These are phyloP conservation scores for Turdus rufiventris DNA, from an alignment of 2,113 vertebrate genomes.

Conservation along the genomic window DNA sequence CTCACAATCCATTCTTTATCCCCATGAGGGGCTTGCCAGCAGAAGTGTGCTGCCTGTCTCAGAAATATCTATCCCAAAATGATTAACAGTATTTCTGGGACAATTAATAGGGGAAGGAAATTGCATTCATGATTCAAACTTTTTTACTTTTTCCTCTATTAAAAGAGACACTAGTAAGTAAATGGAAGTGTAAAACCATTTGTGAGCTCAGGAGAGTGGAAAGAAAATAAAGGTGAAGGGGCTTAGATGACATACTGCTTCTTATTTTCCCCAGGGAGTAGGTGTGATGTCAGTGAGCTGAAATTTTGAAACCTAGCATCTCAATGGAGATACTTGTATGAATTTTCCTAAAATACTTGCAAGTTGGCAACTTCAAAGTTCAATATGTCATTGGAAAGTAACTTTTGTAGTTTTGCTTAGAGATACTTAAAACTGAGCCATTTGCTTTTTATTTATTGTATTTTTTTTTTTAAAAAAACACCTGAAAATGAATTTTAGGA, in stretches of 20 bases:
- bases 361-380: not conserved
- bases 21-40: not conserved
- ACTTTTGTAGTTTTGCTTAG: not conserved
- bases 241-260: not conserved
- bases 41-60: not conserved
- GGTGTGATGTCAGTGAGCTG: not conserved
- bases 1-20: not conserved
- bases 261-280: not conserved
- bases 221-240: not conserved
- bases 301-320: not conserved
- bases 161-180: not conserved
- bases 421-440: not conserved
- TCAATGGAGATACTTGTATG: not conserved
- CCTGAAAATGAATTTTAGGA: not conserved
- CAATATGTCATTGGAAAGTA: not conserved
- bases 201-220: not conserved
- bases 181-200: not conserved
- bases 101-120: not conserved
- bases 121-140: not conserved
- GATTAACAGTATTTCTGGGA: not conserved
- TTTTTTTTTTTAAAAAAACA: not conserved
- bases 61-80: not conserved
- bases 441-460: not conserved
- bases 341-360: not conserved
- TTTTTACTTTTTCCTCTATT: not conserved